Conservation (phyloP, 2,888 invertebrate species). For the Stenodema calcarata region DNA sequence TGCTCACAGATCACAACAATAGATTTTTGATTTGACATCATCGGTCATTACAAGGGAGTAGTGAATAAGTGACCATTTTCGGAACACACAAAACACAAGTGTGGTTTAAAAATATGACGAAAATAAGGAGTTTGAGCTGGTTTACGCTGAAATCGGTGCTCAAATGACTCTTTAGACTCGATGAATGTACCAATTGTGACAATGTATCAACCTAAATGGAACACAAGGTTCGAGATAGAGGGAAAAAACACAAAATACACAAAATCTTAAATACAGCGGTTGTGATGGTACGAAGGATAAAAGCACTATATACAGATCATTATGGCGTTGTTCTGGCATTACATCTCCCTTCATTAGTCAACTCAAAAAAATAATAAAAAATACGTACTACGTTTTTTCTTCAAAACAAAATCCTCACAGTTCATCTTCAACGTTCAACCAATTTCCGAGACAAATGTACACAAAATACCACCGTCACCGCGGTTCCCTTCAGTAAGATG, state of each 20-base stretch:
- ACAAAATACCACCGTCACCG: slow-evolving; percentile 21
- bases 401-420: neutral
- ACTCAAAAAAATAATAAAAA: too few relatives aligned
- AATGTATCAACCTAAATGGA: too few relatives aligned
- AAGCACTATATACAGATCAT: neutral
- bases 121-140: too few relatives aligned
- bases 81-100: too few relatives aligned
- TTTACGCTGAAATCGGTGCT: too few relatives aligned
- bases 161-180: too few relatives aligned
- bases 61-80: neutral
- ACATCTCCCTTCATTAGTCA: too few relatives aligned
- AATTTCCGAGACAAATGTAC: neutral
- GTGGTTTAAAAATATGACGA: too few relatives aligned
- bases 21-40: neutral
- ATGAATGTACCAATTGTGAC: too few relatives aligned
- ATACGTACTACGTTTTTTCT: neutral
- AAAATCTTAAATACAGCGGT: neutral
- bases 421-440: neutral
- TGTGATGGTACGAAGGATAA: neutral
- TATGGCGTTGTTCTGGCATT: neutral
- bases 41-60: neutral
- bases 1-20: neutral
- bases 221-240: neutral
- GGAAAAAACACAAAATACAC: neutral
- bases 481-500: slow-evolving; percentile 5